A percentile compares a stretch with the other conserved stretches of the same genome.
Conservation (phyloP, 2,113 vertebrate genomes). For the Siniperca chuatsi region DNA sequence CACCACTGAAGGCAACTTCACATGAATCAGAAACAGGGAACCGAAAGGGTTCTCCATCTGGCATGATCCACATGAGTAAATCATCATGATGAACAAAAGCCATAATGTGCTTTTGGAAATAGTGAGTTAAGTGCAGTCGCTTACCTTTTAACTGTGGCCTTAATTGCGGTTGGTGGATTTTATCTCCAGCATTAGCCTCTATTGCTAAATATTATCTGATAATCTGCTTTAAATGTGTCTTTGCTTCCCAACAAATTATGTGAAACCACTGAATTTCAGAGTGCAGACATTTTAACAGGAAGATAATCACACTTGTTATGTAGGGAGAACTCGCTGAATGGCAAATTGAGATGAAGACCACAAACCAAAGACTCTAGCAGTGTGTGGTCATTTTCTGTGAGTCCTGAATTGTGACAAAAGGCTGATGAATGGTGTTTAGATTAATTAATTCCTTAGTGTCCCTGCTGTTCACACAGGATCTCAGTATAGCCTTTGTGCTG, state of each 20-base stretch:
- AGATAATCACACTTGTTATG: constrained; percentile 15
- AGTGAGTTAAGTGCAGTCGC: neutral
- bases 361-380: constrained; percentile 4
- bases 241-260: neutral
- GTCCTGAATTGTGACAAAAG: constrained; percentile 56
- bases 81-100: neutral
- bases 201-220: constrained; percentile 2
- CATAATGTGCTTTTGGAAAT: constrained; percentile 4
- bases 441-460: constrained; percentile 65
- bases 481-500: constrained; percentile 58
- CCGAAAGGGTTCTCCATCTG: constrained; percentile 42
- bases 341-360: constrained; percentile 35
- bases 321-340: neutral
- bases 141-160: neutral
- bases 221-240: constrained; percentile 23
- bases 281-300: neutral
- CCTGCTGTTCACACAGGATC: constrained; percentile 51
- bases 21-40: constrained; percentile 39
- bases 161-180: neutral
- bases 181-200: neutral
- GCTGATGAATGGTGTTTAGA: constrained; percentile 60
- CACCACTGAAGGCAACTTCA: constrained; percentile 32
- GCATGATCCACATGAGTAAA: constrained; percentile 15
- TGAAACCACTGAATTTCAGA: neutral
- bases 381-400: constrained; percentile 50